Base-by-base conservation (phyloP, 1,140 invertebrate genomes). In the Hycleus cichorii region DNA sequence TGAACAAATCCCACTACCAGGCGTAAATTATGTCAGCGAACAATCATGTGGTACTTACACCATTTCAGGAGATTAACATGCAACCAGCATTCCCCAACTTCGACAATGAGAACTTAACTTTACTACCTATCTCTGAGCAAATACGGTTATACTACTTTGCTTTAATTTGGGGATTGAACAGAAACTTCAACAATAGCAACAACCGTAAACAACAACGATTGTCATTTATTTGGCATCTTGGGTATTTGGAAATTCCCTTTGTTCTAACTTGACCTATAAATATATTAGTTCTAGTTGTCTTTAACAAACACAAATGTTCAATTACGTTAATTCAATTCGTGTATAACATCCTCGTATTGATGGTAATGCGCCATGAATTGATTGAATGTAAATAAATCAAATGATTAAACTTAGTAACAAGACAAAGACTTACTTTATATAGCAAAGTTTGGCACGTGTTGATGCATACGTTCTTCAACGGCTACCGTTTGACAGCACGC, bases 21-120 rank as follows among this genome's bases (percentile, higher is more conserved):
- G 65, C 67, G 68, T 71, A 71, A 71, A 71, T 71, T 71, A 68
- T 70, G 68, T 70, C 68, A 67, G 67, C 50, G 69, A 69, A 68
- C 68, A 68, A 71, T 71, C 69, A 69, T 70, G 69, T 57, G 68
- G 69, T 67, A 59, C 60, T 64, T 61, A 46, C 49, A 58, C 62
- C 61, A 66, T 70, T 70, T 63, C 47, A 58, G 52, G 60, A 65
- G 62, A 70, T 70, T 70, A 70, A 67, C 65, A 65, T 67, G 65
- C 68, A 68, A 65, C 64, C 56, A 59, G 60, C 64, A 48, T 59
- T 47, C 61, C 53, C 62, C 43, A 62, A 62, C 62, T 68, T 66
- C 64, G 64, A 66, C 66, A 66, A 67, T 65, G 65, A 64, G 58
- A 67, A 60, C 60, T 67, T 63, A 67, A 68, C 66, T 68, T 68